A percentile compares a stretch with the other conserved stretches of the same genome.
These are phyloP conservation scores for Microchirus variegatus DNA, from an alignment of 2,797 vertebrate species.

Conservation along the genomic window DNA sequence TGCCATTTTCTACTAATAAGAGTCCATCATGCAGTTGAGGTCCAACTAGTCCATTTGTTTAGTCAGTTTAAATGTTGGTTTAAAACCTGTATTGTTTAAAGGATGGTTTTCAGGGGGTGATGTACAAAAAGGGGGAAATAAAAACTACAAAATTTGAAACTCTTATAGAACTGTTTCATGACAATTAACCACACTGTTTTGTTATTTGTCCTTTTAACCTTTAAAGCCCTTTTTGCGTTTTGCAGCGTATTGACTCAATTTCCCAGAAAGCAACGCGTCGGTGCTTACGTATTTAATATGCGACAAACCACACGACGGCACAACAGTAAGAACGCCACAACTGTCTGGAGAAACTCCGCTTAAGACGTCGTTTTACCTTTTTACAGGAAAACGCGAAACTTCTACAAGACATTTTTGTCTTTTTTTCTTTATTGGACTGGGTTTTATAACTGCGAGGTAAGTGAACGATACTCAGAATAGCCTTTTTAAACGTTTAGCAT, in stretches of 20 bases:
- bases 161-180: slow-evolving; percentile 71
- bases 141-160: slow-evolving; percentile 79
- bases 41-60: slow-evolving; percentile 77
- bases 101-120: slow-evolving; percentile 79
- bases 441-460: slow-evolving; percentile 49
- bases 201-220: not conserved
- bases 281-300: slow-evolving; percentile 51
- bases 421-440: not conserved
- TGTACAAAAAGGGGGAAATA: slow-evolving; percentile 79
- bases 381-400: accelerated
- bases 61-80: slow-evolving; percentile 82
- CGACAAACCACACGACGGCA: slow-evolving; percentile 41
- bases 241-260: slow-evolving; percentile 22
- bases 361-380: accelerated
- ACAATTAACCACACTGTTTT: slow-evolving; percentile 71
- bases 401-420: not conserved
- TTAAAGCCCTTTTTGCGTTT: not conserved
- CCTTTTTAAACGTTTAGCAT: not conserved
- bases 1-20: slow-evolving; percentile 74
- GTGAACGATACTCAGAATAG: slow-evolving; percentile 5
- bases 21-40: slow-evolving; percentile 68
- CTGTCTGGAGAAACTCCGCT: not conserved
- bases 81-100: slow-evolving; percentile 82
- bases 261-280: slow-evolving; percentile 62
- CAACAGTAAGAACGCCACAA: not conserved